Conservation (phyloP, 92 coral and sea anemone species). For the Micromussa lordhowensis region DNA sequence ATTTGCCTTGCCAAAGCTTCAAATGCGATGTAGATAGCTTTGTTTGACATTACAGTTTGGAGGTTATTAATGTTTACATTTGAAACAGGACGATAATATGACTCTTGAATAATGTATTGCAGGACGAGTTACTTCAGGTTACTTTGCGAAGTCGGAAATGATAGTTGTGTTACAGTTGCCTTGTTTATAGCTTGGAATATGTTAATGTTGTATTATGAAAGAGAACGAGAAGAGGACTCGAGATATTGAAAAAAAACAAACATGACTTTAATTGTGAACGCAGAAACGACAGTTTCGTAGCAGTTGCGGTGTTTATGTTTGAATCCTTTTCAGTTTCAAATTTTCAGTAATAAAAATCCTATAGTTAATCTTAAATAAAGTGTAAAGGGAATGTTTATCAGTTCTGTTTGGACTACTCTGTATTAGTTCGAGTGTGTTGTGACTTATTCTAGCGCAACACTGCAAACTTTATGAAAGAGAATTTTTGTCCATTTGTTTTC, state of each 20-base stretch:
- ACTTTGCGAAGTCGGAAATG: conserved; percentile 22
- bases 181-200: conserved; percentile 16
- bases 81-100: too few species aligned
- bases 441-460: conserved; percentile 23
- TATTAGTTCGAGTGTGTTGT: conserved; percentile 29
- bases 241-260: conserved; percentile 27
- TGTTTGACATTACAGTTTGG: too few species aligned
- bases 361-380: conserved; percentile 20
- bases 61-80: too few species aligned
- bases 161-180: conserved; percentile 19
- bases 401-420: conserved; percentile 31
- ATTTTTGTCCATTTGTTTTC: conserved; percentile 15
- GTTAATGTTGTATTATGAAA: conserved; percentile 13
- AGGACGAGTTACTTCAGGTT: too few species aligned
- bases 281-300: conserved; percentile 29
- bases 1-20: too few species aligned
- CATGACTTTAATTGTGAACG: conserved; percentile 38
- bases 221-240: conserved; percentile 29
- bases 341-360: conserved; percentile 3
- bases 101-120: too few species aligned
- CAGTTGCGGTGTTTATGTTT: conserved; percentile 26
- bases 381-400: conserved; percentile 31
- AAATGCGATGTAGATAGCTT: too few species aligned
- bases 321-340: conserved; percentile 23
- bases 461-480: conserved; percentile 26